Evolutionary conservation across 2,113 vertebrate genomes (phyloP).

Genomic region (Mobula hypostoma): DNA sequence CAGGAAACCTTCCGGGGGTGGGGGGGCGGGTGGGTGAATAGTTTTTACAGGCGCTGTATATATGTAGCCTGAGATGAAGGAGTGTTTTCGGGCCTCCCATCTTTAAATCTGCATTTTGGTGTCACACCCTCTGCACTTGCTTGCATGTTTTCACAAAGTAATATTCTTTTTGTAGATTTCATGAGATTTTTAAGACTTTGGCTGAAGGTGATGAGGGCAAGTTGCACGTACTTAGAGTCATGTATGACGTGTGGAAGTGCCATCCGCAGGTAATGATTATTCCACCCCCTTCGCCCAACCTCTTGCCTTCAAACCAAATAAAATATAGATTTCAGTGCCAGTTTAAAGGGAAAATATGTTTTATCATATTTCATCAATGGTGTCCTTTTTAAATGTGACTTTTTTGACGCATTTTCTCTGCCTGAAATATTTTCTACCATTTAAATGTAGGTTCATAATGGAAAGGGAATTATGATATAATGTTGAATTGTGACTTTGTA

Average conservation of each 20-base stretch:
- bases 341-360: neutral
- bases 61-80: neutral
- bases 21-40: no score
- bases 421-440: neutral
- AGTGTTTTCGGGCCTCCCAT: neutral
- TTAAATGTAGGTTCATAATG: neutral
- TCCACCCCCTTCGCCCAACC: neutral
- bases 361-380: neutral
- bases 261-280: conserved; percentile 78
- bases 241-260: conserved; percentile 89
- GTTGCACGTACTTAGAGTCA: conserved; percentile 82
- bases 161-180: conserved; percentile 69
- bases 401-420: neutral
- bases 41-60: neutral
- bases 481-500: neutral
- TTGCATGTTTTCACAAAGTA: conserved; percentile 7
- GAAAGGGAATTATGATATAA: neutral
- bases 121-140: no score
- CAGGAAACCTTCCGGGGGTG: no score
- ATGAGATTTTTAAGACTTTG: conserved; percentile 86
- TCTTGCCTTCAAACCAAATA: neutral
- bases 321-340: neutral
- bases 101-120: neutral
- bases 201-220: conserved; percentile 93
- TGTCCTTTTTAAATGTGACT: neutral